Percentiles rank a stretch among this genome's conserved stretches.
These are phyloP conservation scores for Chiloscyllium punctatum DNA, from an alignment of 2,797 vertebrate species.

Conservation along the genomic window DNA sequence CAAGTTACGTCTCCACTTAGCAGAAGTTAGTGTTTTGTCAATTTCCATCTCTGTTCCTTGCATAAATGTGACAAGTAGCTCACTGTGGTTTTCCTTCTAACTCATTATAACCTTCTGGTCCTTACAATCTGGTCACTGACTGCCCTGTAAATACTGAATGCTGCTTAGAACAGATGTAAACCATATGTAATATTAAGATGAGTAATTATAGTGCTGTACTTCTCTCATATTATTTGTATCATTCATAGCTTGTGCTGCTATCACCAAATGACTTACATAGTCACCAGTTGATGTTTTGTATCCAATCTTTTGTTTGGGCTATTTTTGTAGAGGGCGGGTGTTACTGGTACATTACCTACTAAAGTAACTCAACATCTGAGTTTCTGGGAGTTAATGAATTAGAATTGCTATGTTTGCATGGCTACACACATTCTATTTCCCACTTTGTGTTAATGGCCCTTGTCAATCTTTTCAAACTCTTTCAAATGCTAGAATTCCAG, in stretches of 20 bases:
- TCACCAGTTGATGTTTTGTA: not conserved
- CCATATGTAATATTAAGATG: not conserved
- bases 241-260: not conserved
- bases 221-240: not conserved
- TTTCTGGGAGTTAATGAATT: not conserved
- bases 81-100: not conserved
- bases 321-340: not conserved
- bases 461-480: not conserved
- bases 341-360: not conserved
- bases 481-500: not conserved
- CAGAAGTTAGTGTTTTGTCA: not conserved
- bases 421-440: not conserved
- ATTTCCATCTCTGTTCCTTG: not conserved
- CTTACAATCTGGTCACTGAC: not conserved
- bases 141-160: not conserved
- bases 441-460: not conserved
- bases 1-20: not conserved
- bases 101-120: not conserved
- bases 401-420: not conserved
- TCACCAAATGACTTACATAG: not conserved
- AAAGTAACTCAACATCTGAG: not conserved
- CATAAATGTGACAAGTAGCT: not conserved
- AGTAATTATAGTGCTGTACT: not conserved
- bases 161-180: not conserved
- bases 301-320: not conserved